These are phyloP conservation scores for Ridgeia piscesae DNA, from an alignment of 1,140 invertebrate genomes.

Conservation along the genomic window DNA sequence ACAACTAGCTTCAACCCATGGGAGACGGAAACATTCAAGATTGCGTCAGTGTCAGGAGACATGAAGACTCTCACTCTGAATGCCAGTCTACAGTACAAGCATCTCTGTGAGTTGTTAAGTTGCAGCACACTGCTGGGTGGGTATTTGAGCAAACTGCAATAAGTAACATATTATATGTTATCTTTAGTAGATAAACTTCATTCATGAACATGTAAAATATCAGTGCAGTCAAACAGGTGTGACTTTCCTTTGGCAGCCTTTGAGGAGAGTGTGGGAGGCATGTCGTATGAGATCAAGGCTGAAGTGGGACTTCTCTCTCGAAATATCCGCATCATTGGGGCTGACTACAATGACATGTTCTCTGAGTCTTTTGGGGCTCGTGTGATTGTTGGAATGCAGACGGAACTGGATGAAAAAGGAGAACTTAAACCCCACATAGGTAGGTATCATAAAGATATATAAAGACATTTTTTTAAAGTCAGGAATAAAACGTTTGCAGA, in stretches of 20 bases:
- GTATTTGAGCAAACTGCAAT: no score
- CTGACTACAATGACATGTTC: slow-evolving; percentile 39
- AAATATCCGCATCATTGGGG: slow-evolving; percentile 50
- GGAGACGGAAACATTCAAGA: slow-evolving; percentile 20
- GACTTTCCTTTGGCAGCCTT: no score
- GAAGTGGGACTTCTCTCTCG: slow-evolving; percentile 52
- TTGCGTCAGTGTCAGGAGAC: slow-evolving; percentile 5
- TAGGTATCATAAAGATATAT: no score
- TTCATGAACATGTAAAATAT: no score
- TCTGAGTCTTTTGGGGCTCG: slow-evolving; percentile 50
- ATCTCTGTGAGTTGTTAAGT: no score
- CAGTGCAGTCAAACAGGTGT: no score
- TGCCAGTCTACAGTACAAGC: background rate
- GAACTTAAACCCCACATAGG: background rate
- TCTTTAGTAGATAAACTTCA: no score
- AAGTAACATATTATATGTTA: no score
- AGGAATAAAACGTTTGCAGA: no score
- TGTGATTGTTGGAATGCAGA: slow-evolving; percentile 39
- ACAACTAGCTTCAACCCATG: background rate
- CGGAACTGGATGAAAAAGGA: slow-evolving; percentile 2
- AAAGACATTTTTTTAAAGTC: no score
- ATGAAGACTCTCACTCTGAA: background rate
- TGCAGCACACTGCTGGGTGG: no score
- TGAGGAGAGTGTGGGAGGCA: no score
- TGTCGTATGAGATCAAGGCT: slow-evolving; percentile 25